phyloP scores from a whole-genome alignment of 30 jellyfish, hydroid and myxozoan genomes.

The Aurelia coerulea region DNA sequence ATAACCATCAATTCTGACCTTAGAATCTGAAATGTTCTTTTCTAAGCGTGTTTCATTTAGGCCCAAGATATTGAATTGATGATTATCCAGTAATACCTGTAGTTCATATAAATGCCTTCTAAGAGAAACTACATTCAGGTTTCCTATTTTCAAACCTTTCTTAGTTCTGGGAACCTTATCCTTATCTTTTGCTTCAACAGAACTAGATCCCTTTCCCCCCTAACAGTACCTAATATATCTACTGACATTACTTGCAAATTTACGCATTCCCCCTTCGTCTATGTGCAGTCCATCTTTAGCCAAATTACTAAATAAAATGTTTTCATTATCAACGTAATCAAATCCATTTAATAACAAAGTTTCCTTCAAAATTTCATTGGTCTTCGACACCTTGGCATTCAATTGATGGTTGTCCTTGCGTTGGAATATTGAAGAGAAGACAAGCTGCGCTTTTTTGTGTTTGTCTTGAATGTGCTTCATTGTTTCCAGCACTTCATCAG shows the following conservation, averaged over 20 bases:
- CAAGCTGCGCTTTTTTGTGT: slow-evolving; percentile 13
- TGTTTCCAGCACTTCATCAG: slow-evolving; percentile 10
- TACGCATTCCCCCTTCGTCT: no score
- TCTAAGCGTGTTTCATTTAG: no score
- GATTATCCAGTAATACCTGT: no score
- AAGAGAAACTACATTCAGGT: no score
- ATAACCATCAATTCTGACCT: no score
- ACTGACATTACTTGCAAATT: no score
- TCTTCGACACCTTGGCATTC: no score
- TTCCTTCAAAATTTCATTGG: no score
- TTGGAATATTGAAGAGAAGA: not conserved
- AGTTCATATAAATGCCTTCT: no score
- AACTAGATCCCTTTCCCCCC: slow-evolving; percentile 31
- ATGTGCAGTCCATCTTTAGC: slow-evolving; percentile 30
- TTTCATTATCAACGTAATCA: not conserved
- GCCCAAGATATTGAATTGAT: no score
- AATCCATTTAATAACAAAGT: not conserved
- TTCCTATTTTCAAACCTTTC: slow-evolving; percentile 27
- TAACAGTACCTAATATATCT: not conserved
- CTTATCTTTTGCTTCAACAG: not conserved
- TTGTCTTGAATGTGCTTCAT: not conserved
- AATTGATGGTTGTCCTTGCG: not conserved
- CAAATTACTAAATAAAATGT: not conserved
- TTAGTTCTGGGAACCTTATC: slow-evolving; percentile 23
- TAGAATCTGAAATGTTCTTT: no score